phyloP scores from a whole-genome alignment of 2,888 invertebrate genomes.

The Neoaliturus tenellus region DNA sequence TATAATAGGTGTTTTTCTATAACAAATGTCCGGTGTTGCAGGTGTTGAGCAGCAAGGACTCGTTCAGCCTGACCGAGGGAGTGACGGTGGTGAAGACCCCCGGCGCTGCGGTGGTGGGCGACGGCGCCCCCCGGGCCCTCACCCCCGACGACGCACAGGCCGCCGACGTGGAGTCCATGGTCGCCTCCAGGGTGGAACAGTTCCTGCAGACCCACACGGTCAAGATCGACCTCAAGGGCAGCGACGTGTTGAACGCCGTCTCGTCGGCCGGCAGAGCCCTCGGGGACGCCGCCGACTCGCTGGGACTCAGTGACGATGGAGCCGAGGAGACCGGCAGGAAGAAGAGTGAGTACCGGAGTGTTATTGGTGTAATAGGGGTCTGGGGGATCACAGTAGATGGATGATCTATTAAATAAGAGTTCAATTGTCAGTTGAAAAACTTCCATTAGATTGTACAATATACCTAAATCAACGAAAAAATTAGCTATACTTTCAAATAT shows the following conservation, averaged over 20 bases:
- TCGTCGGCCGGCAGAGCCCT: constrained; percentile 88
- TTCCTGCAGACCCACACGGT: constrained; percentile 89
- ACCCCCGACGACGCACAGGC: constrained; percentile 71
- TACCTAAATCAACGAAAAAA: too few relatives aligned
- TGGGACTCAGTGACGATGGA: constrained; percentile 77
- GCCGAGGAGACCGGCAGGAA: constrained; percentile 80
- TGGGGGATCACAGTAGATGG: too few relatives aligned
- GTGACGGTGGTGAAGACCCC: constrained; percentile 87
- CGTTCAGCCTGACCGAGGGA: constrained; percentile 87
- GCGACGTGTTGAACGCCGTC: constrained; percentile 88
- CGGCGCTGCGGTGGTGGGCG: constrained; percentile 76
- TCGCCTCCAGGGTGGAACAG: constrained; percentile 81
- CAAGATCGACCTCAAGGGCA: constrained; percentile 89
- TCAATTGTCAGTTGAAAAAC: too few relatives aligned
- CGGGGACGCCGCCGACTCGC: constrained; percentile 80
- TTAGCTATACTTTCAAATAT: too few relatives aligned
- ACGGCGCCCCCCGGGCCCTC: constrained; percentile 82
- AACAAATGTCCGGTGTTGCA: too few relatives aligned
- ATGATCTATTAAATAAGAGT: too few relatives aligned
- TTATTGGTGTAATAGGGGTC: too few relatives aligned
- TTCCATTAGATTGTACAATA: too few relatives aligned
- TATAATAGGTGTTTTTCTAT: too few relatives aligned
- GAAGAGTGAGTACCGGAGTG: constrained; percentile 82
- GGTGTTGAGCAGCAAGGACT: constrained; percentile 83
- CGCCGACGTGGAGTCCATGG: constrained; percentile 77